Evolutionary conservation across 2,888 invertebrate genomes (phyloP), one percentile per base, ranked within the genome.

Genomic region (Rambutsinella grinnellia): DNA sequence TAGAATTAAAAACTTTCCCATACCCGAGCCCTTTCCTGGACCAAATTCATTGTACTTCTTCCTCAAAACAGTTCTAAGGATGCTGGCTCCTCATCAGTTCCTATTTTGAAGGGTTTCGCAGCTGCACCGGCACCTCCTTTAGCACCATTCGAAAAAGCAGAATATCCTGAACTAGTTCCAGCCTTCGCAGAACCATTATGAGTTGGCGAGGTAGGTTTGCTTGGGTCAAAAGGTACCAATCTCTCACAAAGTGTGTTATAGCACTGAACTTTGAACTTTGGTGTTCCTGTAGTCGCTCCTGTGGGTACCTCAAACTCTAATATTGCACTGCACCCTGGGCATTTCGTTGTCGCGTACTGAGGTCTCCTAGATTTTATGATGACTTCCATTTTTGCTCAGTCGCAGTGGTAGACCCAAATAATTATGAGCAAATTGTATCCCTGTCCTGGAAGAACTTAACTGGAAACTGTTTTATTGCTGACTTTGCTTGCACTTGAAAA

Each of bases 11-110:
- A 51, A 36, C 13, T 51, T 5, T 51, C 8, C 51, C 8, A 51
- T 70, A 79, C 79, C 79, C 56, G 75, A 74, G 17, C 80, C 80
- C 60, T 79, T 81, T 15, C 82, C 82, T 15, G 82, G 82, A 17
- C 83, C 83, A 58, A 80, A 84, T 61, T 84, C 83, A 51, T 84
- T 84, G 36, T 84, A 84, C 65, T 82, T 84, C 61, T 79, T 81
- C 28, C 83, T 62, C 0, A 84, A 72, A 17, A 78, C 77, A 3
- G 82, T 80, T 78, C 82, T 82, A 13, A 27, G 0, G 80, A 82
- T 0, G 61, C 67, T n/a, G 84, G 84, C 28, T 81, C 67, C 15
- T 82, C 84, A 70, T 82, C 84, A 19, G 79, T 76, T 13, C 84
- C 84, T 19, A 84, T 69, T 68, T 82, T 82, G 63, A 78, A 82